phyloP scores from a whole-genome alignment of 92 coral and sea anemone species.

The Phymanthus crucifer region DNA sequence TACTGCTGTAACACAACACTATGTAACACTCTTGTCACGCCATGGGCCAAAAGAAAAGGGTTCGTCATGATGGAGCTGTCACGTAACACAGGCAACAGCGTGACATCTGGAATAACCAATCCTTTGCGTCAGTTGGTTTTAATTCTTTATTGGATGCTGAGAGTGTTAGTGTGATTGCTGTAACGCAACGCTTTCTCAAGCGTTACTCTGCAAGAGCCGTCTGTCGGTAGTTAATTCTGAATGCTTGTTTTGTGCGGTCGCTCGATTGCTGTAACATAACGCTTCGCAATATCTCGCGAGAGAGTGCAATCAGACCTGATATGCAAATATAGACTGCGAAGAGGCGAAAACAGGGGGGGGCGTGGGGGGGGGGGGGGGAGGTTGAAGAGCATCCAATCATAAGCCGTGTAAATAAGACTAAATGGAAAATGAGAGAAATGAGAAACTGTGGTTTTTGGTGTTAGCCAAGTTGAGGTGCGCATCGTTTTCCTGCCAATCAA shows the following conservation, averaged over 20 bases:
- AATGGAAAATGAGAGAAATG: no score
- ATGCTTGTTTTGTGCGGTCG: no score
- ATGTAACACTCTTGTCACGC: conserved; percentile 22
- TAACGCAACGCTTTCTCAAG: not conserved
- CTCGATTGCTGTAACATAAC: not conserved
- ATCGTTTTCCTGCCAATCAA: no score
- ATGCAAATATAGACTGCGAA: not conserved
- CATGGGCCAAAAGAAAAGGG: not conserved
- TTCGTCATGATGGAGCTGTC: not conserved
- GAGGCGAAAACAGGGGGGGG: not conserved
- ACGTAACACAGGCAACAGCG: not conserved
- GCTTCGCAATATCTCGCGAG: not conserved
- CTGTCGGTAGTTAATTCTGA: no score
- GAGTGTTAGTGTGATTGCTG: not conserved
- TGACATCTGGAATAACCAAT: not conserved
- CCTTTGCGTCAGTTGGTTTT: not conserved
- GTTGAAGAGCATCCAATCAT: no score
- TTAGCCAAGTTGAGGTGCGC: no score
- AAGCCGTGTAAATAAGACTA: no score
- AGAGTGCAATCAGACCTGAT: not conserved
- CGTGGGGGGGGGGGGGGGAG: no score
- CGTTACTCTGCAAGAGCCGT: no score
- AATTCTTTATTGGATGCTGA: not conserved
- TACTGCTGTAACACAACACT: conserved; percentile 33
- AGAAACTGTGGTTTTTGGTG: no score